phyloP scores from a whole-genome alignment of 2,888 invertebrate genomes.

The Tenthredo amoena region DNA sequence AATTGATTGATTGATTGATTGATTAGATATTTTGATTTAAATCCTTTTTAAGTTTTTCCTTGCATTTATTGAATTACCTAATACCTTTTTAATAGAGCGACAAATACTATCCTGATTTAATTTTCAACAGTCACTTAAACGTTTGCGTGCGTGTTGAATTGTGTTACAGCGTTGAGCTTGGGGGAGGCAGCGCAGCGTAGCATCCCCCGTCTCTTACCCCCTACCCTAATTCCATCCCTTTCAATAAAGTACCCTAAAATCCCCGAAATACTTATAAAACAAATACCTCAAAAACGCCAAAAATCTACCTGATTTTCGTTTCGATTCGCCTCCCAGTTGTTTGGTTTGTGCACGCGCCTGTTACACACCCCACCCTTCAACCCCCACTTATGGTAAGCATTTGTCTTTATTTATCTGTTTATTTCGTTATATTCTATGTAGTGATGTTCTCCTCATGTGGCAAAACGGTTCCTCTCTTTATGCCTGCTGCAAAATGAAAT shows the following conservation, averaged over 20 bases:
- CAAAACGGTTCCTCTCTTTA: neutral
- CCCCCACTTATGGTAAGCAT: slow-evolving; percentile 78
- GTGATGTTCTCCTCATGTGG: slow-evolving; percentile 17
- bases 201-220: slow-evolving; percentile 68
- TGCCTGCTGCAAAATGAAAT: neutral
- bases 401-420: slow-evolving; percentile 74
- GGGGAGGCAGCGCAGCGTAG: slow-evolving; percentile 78
- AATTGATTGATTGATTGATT: neutral
- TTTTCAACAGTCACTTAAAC: slow-evolving; percentile 67
- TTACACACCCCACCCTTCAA: slow-evolving; percentile 78
- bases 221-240: slow-evolving; percentile 64
- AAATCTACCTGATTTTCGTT: slow-evolving; percentile 77
- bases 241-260: slow-evolving; percentile 61
- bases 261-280: slow-evolving; percentile 62
- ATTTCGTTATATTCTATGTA: slow-evolving; percentile 54
- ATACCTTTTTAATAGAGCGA: neutral
- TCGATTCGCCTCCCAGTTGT: slow-evolving; percentile 72
- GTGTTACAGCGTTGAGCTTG: slow-evolving; percentile 78
- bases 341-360: slow-evolving; percentile 79
- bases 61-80: neutral
- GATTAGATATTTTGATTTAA: slow-evolving; percentile 19
- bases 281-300: slow-evolving; percentile 68
- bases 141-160: slow-evolving; percentile 77
- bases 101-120: slow-evolving; percentile 35
- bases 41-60: neutral